Evolutionary conservation across 64 coral and sea anemone genomes (phyloP).

Genomic region (Porites australiensis): DNA sequence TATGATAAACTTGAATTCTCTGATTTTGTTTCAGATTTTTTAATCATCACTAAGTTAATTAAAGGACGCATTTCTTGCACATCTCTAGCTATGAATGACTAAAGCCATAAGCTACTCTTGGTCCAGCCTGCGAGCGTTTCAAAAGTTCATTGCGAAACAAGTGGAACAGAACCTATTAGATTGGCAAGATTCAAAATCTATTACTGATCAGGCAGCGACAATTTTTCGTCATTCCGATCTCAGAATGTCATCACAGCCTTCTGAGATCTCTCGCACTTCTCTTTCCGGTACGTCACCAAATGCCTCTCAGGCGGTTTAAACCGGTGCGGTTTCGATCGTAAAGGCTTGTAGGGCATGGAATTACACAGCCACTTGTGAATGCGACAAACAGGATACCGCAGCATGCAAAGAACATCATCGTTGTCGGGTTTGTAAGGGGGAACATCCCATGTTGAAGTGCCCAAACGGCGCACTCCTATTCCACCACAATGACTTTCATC

Average conservation of each 20-base stretch:
- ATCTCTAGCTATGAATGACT: not conserved
- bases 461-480: not conserved
- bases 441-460: conserved; percentile 37
- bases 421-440: conserved; percentile 20
- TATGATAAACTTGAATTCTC: no score
- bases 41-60: no score
- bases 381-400: not conserved
- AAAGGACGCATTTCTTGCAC: no score
- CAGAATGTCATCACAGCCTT: no score
- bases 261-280: no score
- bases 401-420: not conserved
- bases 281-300: no score
- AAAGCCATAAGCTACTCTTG: not conserved
- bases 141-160: not conserved
- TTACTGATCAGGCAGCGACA: not conserved
- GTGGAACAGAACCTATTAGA: not conserved
- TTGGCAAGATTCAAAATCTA: not conserved
- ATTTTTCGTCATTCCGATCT: conserved; percentile 1
- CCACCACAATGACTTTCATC: not conserved
- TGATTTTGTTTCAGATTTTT: no score
- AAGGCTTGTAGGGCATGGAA: conserved; percentile 1
- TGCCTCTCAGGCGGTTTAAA: no score
- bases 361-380: not conserved
- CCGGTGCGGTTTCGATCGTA: no score
- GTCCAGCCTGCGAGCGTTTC: not conserved